A percentile compares a stretch with the other conserved stretches of the same genome.
Evolutionary conservation across 1,140 invertebrate species (phyloP).

Genomic region (Aphis gossypii): DNA sequence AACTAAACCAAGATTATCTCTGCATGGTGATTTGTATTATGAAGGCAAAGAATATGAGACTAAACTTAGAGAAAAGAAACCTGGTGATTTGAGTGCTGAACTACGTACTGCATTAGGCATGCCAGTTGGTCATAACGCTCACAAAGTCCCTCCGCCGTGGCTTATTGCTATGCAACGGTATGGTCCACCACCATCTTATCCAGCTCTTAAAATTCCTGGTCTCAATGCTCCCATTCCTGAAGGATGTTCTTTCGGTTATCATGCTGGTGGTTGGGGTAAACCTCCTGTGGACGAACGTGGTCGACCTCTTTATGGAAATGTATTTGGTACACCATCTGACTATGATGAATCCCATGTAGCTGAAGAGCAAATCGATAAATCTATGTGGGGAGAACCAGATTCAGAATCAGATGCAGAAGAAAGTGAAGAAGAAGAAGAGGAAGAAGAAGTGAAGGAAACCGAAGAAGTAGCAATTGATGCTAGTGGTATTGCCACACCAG

Average conservation of each 20-base stretch:
- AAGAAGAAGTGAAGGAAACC: conserved; percentile 79
- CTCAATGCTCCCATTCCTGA: conserved; percentile 95
- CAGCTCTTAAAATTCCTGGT: conserved; percentile 94
- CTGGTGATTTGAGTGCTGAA: conserved; percentile 95
- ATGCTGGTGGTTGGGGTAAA: conserved; percentile 99
- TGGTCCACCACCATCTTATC: conserved; percentile 98
- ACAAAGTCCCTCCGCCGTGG: conserved; percentile 96
- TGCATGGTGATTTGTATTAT: conserved; percentile 99
- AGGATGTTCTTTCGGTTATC: conserved; percentile 97
- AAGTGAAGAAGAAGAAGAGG: conserved; percentile 83
- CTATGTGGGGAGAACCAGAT: conserved; percentile 96
- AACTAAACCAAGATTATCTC: conserved; percentile 98
- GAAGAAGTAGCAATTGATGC: conserved; percentile 74
- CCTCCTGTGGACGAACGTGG: conserved; percentile 99
- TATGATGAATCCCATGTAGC: conserved; percentile 71
- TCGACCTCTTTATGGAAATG: conserved; percentile 97
- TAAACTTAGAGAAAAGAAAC: conserved; percentile 94
- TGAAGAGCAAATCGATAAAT: conserved; percentile 91
- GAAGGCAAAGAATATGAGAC: conserved; percentile 99
- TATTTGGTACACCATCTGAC: conserved; percentile 84
- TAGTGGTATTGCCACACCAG: conserved; percentile 76
- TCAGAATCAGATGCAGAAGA: conserved; percentile 93
- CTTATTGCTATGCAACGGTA: conserved; percentile 99
- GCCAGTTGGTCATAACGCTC: conserved; percentile 91
- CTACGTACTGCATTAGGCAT: conserved; percentile 95